These are phyloP conservation scores for Melanophora roralis DNA, from an alignment of 2,888 invertebrate species.

Conservation along the genomic window DNA sequence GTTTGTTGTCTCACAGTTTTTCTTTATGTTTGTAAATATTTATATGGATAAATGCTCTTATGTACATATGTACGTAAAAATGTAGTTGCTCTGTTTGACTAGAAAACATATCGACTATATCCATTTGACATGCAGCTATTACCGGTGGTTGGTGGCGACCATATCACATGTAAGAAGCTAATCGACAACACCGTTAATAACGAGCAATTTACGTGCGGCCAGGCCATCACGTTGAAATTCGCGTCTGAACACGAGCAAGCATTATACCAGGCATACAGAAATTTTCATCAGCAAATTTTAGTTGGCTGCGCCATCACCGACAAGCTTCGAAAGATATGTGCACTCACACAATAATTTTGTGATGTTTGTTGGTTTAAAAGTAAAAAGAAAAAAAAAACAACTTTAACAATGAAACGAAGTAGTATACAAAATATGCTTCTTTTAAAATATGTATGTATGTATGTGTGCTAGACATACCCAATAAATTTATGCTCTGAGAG, in stretches of 20 bases:
- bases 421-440: no score
- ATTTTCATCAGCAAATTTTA: constrained; percentile 1
- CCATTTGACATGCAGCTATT: constrained; percentile 22
- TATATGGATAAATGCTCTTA: background rate
- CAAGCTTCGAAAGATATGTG: background rate
- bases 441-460: no score
- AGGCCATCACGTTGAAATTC: constrained; percentile 55
- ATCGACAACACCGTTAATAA: constrained; percentile 58
- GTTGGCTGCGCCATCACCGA: no score
- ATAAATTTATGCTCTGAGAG: constrained; percentile 4
- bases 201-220: constrained; percentile 59
- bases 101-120: constrained; percentile 11
- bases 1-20: constrained; percentile 11
- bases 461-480: background rate
- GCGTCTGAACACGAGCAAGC: constrained; percentile 67
- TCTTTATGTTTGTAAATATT: background rate
- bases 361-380: background rate
- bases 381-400: background rate
- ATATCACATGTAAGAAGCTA: constrained; percentile 28
- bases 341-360: background rate
- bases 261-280: constrained; percentile 63
- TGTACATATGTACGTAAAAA: background rate
- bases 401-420: no score
- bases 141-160: constrained; percentile 1
- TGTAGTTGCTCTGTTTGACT: background rate